phyloP scores from a whole-genome alignment of 53 echinoderm and acorn worm species.

The Holothuria leucospilota region DNA sequence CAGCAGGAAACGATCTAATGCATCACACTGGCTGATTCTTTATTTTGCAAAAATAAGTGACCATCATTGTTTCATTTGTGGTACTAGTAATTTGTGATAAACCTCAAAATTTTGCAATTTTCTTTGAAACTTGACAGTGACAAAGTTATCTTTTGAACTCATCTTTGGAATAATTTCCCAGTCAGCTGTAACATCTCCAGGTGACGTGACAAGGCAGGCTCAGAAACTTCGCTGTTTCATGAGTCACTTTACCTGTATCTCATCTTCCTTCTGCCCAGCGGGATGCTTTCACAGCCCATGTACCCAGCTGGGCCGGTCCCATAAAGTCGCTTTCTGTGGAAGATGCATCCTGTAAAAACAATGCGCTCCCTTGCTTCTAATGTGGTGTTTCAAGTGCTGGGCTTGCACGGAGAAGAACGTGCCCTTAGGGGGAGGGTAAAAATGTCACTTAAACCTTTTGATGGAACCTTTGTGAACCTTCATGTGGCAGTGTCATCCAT shows the following conservation, averaged over 20 bases:
- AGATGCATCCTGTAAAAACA: constrained; percentile 43
- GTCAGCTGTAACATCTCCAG: constrained; percentile 33
- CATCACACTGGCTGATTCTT: neutral
- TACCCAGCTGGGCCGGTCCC: constrained; percentile 43
- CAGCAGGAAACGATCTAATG: neutral
- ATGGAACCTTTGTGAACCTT: no score
- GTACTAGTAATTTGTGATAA: constrained; percentile 10
- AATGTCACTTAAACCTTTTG: no score
- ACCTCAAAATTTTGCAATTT: constrained; percentile 28
- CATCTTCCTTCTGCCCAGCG: neutral
- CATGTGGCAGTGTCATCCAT: neutral
- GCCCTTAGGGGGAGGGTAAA: no score
- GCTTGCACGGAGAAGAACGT: no score
- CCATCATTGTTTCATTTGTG: constrained; percentile 32
- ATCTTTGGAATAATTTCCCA: no score
- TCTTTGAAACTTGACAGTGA: constrained; percentile 30
- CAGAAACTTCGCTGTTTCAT: constrained; percentile 1
- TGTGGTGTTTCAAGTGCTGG: no score
- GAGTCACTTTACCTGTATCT: constrained; percentile 24
- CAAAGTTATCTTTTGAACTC: no score
- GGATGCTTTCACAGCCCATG: constrained; percentile 31
- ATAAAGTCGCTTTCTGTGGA: constrained; percentile 27
- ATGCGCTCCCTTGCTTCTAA: neutral
- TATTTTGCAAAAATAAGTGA: constrained; percentile 22
- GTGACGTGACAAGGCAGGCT: constrained; percentile 26